Conservation (phyloP, 2,888 invertebrate species). For the Aphidoletes aphidimyza region DNA sequence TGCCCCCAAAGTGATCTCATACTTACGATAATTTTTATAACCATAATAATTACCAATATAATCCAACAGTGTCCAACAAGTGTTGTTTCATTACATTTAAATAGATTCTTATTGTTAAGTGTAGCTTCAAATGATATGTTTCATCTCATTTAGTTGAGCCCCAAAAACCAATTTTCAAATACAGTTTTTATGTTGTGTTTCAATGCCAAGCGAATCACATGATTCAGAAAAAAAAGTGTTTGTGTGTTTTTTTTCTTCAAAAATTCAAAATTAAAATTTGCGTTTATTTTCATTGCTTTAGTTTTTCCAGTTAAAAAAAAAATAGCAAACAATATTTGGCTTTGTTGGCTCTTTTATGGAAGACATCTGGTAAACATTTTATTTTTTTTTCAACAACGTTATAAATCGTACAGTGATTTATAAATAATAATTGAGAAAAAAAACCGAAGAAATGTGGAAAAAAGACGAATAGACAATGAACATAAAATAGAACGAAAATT, state of each 20-base stretch:
- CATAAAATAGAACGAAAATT: not conserved
- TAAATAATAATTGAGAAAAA: not conserved
- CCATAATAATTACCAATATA: no score
- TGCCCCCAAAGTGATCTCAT: not conserved
- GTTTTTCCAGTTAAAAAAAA: not conserved
- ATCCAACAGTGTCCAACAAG: no score
- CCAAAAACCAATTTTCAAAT: not conserved
- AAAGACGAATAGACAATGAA: not conserved
- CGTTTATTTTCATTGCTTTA: not conserved
- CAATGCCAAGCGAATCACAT: not conserved
- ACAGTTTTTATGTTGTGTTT: slow-evolving; percentile 1
- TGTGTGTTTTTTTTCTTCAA: not conserved
- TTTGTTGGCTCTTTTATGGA: not conserved
- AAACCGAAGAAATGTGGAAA: not conserved
- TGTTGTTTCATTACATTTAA: no score
- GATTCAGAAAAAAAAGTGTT: not conserved
- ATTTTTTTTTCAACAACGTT: slow-evolving; percentile 50
- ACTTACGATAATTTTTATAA: not conserved
- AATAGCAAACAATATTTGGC: not conserved
- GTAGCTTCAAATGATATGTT: no score
- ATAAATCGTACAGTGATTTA: slow-evolving; percentile 43
- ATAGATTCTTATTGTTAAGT: no score
- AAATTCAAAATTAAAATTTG: not conserved
- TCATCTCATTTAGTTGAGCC: no score
- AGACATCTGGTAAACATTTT: not conserved